Evolutionary conservation across 2,113 vertebrate genomes (phyloP), one percentile per base, ranked within the genome.

Genomic region (Xiphophorus hellerii): DNA sequence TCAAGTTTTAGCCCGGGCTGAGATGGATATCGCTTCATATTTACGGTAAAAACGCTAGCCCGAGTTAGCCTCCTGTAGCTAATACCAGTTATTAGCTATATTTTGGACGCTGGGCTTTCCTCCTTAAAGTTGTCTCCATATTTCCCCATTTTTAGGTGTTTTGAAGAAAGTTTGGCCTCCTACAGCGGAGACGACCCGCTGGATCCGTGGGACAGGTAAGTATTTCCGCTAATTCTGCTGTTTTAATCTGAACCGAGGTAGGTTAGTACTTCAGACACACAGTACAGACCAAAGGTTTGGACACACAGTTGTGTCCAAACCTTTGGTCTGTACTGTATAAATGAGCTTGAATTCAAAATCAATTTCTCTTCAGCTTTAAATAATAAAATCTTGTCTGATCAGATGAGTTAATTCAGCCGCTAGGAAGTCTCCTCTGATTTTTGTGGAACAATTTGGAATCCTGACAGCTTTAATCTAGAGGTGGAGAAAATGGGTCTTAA

Each of bases 131-230:
- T 2, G 14, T 5, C 1, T 4, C 0, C 25, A 28, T 5, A 12
- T 65, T 77, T 69, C 12, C 17, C 63, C 0, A 80, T 13, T 13
- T 42, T 25, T 77, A 98, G 97, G 87, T 69, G 77, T 58, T 97
- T 97, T 84, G 96, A 97, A 83, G 82, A 84, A 14, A 90, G 89
- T 12, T 87, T 97, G 67, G 89, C 74, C 70, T 92, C 62, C 17
- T 97, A 97, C 72, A 83, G 69, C 1, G 97, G 97, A 3, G 86
- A 91, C 5, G 97, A 98, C 81, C 97, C 96, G 0, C 93, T 98
- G 69, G 96, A 96, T 17, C 89, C 82, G 0, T 98, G 97, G 97
- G 94, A 95, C 87, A 96, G 94, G 97, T 97, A 54, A 93, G 88
- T 44, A 3, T 4, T 54, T 68, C 44, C 17, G 5, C 6, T 25